Percentiles rank a stretch among this genome's conserved stretches.
Conservation (phyloP, 2,113 vertebrate genomes). For the Myotis davidii region DNA sequence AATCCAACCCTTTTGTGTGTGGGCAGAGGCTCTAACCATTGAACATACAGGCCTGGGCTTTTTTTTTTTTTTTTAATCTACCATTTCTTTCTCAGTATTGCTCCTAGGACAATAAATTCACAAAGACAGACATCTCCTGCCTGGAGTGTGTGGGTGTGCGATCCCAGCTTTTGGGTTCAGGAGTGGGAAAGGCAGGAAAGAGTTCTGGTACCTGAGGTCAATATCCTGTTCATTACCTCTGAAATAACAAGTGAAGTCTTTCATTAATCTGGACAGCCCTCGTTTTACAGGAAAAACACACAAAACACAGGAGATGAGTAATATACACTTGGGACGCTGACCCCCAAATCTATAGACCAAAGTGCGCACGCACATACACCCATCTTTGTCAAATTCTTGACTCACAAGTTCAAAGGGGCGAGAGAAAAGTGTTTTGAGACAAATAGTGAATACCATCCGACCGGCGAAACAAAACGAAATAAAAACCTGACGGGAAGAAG, state of each 20-base stretch:
- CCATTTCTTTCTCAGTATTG: neutral
- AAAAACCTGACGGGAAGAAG: neutral
- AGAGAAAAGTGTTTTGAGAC: neutral
- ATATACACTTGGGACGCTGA: accelerated
- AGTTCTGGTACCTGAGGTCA: neutral
- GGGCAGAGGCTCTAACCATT: no score
- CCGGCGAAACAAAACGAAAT: neutral
- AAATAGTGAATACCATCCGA: neutral
- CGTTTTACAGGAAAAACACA: neutral
- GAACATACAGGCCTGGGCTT: no score
- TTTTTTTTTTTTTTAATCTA: neutral
- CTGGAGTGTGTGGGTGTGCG: no score
- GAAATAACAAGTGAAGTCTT: neutral
- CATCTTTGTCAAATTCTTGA: neutral
- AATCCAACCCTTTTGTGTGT: no score
- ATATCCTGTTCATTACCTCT: neutral
- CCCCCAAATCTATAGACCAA: no score
- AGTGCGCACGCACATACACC: accelerated
- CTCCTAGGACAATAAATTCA: neutral
- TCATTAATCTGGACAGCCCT: neutral
- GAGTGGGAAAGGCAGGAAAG: neutral
- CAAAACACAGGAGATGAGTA: neutral
- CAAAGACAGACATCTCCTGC: neutral
- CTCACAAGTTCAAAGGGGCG: neutral
- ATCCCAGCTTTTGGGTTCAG: neutral